Evolutionary conservation across 2,113 vertebrate species (phyloP), one percentile per base, ranked within the genome.

Genomic region (Zingel zingel): DNA sequence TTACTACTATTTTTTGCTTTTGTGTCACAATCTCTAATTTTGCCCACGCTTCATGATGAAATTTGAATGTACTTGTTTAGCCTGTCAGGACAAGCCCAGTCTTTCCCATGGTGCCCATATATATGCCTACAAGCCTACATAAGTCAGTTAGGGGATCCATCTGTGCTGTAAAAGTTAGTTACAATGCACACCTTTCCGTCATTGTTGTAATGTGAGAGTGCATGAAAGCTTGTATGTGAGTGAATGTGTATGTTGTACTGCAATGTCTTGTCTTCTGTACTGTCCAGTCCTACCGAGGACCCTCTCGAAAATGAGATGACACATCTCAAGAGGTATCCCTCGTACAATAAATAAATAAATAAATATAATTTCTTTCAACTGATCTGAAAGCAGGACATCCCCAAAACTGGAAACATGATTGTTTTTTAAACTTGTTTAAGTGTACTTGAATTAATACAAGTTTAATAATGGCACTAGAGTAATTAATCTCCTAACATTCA

Each of bases 71-170:
- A 12, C 45, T 67, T 64, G 25, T 50, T 67, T 8, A 70, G 73
- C 79, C 83, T 75, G 48, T 85, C 64, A 78, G 56, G 21, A 74
- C 10, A 19, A 70, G 50, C 61, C 36, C 43, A 21, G 50, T 54
- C 27, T 76, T 51, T 57, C 82, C 79, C 67, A 16, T 58, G 72
- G 27, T 36, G 51, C 57, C 74, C 23, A 48, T 67, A 74, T 57
- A 48, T 67, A 74, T 57, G 18, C 74, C 25, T 23, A 12, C 57
- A 51, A 27, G 66, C 12, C 18, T 36, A 21, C 5, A 57, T 39
- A 25, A 79, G 58, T 62, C 27, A 66, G 48, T 23, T 5, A 48
- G 27, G 56, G 51, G 53, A 72, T 67, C 74, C 63, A 21, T 70
- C 77, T 86, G 47, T 58, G 58, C 63, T 77, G 58, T 30, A 57